These are phyloP conservation scores for Nyctibius bracteatus DNA, from an alignment of 2,113 vertebrate species.

Conservation along the genomic window DNA sequence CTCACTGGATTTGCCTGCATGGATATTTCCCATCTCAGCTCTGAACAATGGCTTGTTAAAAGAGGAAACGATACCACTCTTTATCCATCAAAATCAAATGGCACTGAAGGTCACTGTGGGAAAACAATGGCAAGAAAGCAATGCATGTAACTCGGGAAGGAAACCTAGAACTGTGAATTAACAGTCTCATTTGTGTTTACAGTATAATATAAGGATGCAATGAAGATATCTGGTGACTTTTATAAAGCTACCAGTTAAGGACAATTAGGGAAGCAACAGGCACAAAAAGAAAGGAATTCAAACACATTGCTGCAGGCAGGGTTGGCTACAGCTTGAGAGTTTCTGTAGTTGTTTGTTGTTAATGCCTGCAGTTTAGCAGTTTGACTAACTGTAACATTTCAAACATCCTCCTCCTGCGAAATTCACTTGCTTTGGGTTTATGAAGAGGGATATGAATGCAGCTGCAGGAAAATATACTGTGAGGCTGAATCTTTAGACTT, in stretches of 20 bases:
- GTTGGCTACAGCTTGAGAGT: neutral
- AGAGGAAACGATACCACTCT: constrained; percentile 25
- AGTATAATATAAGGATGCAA: neutral
- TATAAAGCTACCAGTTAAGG: neutral
- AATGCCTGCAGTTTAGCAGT: constrained; percentile 23
- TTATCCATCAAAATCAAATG: constrained; percentile 1
- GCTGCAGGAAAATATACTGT: neutral
- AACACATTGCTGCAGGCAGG: neutral
- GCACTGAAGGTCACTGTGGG: neutral
- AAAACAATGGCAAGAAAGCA: neutral
- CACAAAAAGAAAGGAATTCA: neutral
- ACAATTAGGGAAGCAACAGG: neutral
- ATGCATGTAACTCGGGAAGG: neutral
- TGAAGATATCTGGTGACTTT: neutral
- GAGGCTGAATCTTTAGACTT: neutral
- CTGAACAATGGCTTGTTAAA: neutral
- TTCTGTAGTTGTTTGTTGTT: neutral
- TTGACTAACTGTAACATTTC: constrained; percentile 24
- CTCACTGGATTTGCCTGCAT: neutral
- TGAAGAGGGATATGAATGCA: neutral
- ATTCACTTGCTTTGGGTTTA: neutral
- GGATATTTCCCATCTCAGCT: neutral
- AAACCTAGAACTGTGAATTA: neutral
- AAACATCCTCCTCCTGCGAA: neutral
- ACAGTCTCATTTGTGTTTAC: neutral